These are phyloP conservation scores for Tetragonula carbonaria DNA, from an alignment of 2,888 invertebrate species.

Conservation along the genomic window DNA sequence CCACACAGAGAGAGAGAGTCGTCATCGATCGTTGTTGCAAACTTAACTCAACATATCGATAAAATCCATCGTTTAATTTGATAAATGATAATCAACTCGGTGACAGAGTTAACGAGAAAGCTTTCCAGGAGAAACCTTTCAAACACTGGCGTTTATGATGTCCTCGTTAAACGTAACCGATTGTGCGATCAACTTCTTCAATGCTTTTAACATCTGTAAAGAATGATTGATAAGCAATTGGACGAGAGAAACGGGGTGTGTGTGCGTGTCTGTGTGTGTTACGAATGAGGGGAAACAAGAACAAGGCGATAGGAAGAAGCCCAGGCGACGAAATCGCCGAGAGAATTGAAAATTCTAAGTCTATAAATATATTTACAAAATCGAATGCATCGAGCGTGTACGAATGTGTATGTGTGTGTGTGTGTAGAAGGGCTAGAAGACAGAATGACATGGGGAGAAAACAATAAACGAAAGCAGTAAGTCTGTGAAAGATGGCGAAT, in stretches of 20 bases:
- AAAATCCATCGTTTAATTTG: background rate
- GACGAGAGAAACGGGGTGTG: conserved; percentile 7
- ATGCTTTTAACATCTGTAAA: conserved; percentile 45
- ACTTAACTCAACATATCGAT: no score
- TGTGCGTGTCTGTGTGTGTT: background rate
- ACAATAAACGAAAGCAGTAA: background rate
- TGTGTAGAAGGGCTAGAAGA: conserved; percentile 5
- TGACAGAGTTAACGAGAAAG: background rate
- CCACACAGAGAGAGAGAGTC: no score
- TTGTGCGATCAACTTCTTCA: conserved; percentile 45
- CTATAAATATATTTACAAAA: conserved; percentile 74
- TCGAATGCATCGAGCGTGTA: conserved; percentile 5
- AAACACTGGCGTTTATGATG: background rate
- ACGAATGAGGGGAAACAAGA: conserved; percentile 23
- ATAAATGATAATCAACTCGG: background rate
- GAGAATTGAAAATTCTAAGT: conserved; percentile 79
- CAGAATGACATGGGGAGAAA: background rate
- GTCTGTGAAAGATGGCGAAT: background rate
- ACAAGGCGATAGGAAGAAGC: conserved; percentile 51
- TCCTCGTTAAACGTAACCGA: conserved; percentile 17
- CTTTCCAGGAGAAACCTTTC: background rate
- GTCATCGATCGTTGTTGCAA: no score
- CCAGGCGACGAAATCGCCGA: conserved; percentile 72
- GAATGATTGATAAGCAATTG: conserved; percentile 16
- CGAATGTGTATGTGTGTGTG: background rate